Percentiles rank a stretch among this genome's conserved stretches.
Conservation (phyloP, 2,888 invertebrate species). For the Microplitis manilae region DNA sequence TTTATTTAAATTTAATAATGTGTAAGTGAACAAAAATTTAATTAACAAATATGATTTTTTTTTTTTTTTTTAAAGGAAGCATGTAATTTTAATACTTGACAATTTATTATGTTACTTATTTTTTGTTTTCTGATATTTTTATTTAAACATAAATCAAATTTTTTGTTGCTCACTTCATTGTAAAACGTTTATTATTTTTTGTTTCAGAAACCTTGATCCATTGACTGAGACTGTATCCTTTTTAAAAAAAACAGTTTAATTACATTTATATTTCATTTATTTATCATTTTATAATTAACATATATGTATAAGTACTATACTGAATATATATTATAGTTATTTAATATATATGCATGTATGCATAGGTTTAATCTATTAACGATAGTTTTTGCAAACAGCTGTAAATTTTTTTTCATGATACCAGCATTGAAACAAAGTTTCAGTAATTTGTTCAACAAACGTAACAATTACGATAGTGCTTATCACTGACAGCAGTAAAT, state of each 20-base stretch:
- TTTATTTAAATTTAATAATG: slow-evolving; percentile 94
- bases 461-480: too few species aligned
- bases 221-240: slow-evolving; percentile 91
- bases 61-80: too few species aligned
- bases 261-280: slow-evolving; percentile 13
- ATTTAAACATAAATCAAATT: neutral
- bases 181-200: slow-evolving; percentile 47
- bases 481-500: neutral
- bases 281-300: neutral
- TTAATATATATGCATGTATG: too few species aligned
- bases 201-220: slow-evolving; percentile 93
- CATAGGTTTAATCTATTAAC: too few species aligned
- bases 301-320: too few species aligned
- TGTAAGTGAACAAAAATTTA: slow-evolving; percentile 77
- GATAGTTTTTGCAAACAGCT: too few species aligned
- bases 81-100: slow-evolving; percentile 14
- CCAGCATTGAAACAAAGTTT: too few species aligned
- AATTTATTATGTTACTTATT: slow-evolving; percentile 9
- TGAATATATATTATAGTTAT: too few species aligned
- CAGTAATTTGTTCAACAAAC: too few species aligned
- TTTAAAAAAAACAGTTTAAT: slow-evolving; percentile 36
- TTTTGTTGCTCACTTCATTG: neutral
- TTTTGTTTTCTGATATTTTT: neutral
- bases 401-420: too few species aligned
- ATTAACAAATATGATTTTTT: too few species aligned